These are phyloP conservation scores for Columba livia DNA, from an alignment of 2,113 vertebrate genomes.

Conservation along the genomic window DNA sequence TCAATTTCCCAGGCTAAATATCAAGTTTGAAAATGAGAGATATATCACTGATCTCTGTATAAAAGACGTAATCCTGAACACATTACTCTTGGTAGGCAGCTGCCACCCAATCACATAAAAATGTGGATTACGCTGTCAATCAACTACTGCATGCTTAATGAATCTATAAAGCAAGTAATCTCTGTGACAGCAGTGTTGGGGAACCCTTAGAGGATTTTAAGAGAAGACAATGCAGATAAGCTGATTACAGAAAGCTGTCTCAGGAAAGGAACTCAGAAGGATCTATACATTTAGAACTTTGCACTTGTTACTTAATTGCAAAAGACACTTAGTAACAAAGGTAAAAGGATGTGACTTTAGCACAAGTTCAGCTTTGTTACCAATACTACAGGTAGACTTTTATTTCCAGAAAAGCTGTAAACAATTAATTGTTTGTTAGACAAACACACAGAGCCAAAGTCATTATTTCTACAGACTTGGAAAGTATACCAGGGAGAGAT, in stretches of 20 bases:
- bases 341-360: not conserved
- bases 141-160: not conserved
- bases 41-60: constrained; percentile 12
- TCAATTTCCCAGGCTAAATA: constrained; percentile 40
- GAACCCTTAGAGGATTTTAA: not conserved
- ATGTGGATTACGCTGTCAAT: constrained; percentile 34
- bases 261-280: not conserved
- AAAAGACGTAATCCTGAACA: not conserved
- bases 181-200: not conserved
- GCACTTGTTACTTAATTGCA: not conserved
- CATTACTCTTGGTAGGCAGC: constrained; percentile 26
- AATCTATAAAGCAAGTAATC: constrained; percentile 17
- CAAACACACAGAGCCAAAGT: not conserved
- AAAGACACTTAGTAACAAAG: not conserved
- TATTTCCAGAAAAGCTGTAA: not conserved
- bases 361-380: not conserved
- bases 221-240: not conserved
- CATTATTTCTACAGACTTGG: not conserved
- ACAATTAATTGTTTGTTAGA: not conserved
- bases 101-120: constrained; percentile 43
- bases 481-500: not conserved
- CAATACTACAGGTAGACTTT: not conserved
- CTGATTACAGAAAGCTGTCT: not conserved
- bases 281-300: not conserved
- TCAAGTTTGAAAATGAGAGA: constrained; percentile 6